Evolutionary conservation across 2,797 vertebrate species (phyloP), one percentile per base, ranked within the genome.

Genomic region (Dallia pectoralis): DNA sequence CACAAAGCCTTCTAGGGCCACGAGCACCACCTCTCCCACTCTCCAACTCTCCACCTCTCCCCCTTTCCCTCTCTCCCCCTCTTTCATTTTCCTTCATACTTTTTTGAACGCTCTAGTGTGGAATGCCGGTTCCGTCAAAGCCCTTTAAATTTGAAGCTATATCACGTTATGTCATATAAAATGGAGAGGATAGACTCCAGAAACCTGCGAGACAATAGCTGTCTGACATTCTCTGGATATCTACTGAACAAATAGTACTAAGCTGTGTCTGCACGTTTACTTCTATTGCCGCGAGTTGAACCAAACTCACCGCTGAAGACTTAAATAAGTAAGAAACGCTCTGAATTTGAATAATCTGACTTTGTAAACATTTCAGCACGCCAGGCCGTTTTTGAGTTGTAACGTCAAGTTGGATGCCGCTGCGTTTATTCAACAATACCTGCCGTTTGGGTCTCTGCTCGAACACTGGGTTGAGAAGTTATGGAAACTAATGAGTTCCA

Each of bases 141-240:
- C 77, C 74, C 80, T 87, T 84, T 62, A 81, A 82, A 84, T 84
- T 77, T 53, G 40, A 74, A 73, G 66, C 80, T 76, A 84, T 85
- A 87, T 87, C 85, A 81, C 71, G 67, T 56, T 75, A n/a, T n/a
- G n/a, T n/a, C n/a, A n/a, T 76, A 74, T 85, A 76, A 62, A 69
- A 64, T 77, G 40, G 44, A 78, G 80, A 80, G 74, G 25, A 61
- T 29, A 63, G 80, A 89, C 90, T 83, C 87, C 79, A 87, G 88
- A 87, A 90, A 83, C 78, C 79, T 70, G 61, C 47, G 69, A 75
- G 78, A 73, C 68, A 72, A 64, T 72, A 84, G 90, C 91, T 89
- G 75, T 88, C 85, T 89, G 87, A 87, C 89, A 90, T 90, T 91
- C 89, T 91, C 90, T 87, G 81, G 81, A 82, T 83, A 81, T 82